Evolutionary conservation across 2,113 vertebrate species (phyloP), one percentile per base, ranked within the genome.

Genomic region (Hiodon alosoides): DNA sequence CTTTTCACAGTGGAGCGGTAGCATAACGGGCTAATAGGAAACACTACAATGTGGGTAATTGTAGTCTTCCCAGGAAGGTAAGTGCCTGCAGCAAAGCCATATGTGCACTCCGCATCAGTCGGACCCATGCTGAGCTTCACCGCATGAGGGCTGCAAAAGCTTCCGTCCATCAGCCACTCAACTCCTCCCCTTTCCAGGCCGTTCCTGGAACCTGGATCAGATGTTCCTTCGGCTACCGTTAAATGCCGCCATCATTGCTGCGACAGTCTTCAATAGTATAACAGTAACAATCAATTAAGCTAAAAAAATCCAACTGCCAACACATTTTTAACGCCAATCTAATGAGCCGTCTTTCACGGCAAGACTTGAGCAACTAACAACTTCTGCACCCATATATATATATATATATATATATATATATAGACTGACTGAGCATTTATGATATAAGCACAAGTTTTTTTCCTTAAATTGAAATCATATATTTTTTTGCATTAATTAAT

Each of bases 101-200:
- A 64, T 59, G 81, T 79, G 78, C 4, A 2, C 47, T 70, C 78
- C 3, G 47, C 71, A 52, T 77, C 77, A 69, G 62, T 60, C 67
- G 5, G 6, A 57, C 67, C 73, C 7, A 3, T 52, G 82, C 80
- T 83, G 78, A 76, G 74, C 86, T 88, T 88, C 74, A 86, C 85
- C 70, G 69, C n/a, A 31, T 78, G 67, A 82, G 69, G 68, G 54
- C 67, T 50, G 76, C 82, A 81, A 87, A 81, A 79, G 80, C 80
- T 66, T 82, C 75, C 66, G 72, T 77, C 75, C 76, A 77, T 84
- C 78, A 74, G 77, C 78, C 80, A 67, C 60, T 76, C 75, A 52
- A 5, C 8, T 8, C 71, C 8, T 54, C 11, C 16, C 3, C 3
- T 14, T 68, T 64, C 7, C 2, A 14, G 60, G 31, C 16, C 16